Conservation (phyloP, 1,140 invertebrate genomes). For the Pogonus chalceus region DNA sequence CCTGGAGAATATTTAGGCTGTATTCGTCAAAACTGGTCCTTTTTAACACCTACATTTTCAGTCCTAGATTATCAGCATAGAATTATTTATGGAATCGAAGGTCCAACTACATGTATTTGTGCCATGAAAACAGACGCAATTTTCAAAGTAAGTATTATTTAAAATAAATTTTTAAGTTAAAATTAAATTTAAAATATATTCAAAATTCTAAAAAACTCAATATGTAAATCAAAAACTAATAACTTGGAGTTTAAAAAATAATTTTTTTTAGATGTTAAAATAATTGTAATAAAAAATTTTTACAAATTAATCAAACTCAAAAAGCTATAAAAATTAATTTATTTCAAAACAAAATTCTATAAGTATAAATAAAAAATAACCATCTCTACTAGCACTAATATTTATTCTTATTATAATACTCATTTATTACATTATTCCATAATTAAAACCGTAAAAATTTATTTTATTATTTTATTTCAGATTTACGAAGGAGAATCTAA, state of each 20-base stretch:
- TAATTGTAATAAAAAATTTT: too few species aligned
- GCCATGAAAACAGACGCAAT: slow-evolving; percentile 33
- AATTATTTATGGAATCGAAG: slow-evolving; percentile 42
- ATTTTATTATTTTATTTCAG: slow-evolving; percentile 29
- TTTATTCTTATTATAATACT: too few species aligned
- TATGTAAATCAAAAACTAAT: too few species aligned
- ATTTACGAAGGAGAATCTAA: slow-evolving; percentile 38
- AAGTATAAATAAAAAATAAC: too few species aligned
- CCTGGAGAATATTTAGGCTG: slow-evolving; percentile 45
- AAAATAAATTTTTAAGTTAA: too few species aligned
- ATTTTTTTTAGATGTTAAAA: too few species aligned
- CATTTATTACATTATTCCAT: not conserved
- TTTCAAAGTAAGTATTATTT: slow-evolving; percentile 34
- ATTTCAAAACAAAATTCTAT: too few species aligned
- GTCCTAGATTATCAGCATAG: slow-evolving; percentile 38
- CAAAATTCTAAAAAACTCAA: too few species aligned
- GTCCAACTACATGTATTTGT: slow-evolving; percentile 36
- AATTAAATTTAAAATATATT: not conserved
- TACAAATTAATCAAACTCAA: too few species aligned
- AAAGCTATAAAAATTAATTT: too few species aligned
- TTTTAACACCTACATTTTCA: slow-evolving; percentile 39
- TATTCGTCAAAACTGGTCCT: slow-evolving; percentile 41
- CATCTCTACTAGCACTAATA: too few species aligned
- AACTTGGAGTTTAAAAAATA: too few species aligned
- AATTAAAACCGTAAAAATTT: not conserved